A percentile compares a stretch with the other conserved stretches of the same genome.
Conservation (phyloP, 2,888 invertebrate genomes). For the Aleiodes leptofemur region DNA sequence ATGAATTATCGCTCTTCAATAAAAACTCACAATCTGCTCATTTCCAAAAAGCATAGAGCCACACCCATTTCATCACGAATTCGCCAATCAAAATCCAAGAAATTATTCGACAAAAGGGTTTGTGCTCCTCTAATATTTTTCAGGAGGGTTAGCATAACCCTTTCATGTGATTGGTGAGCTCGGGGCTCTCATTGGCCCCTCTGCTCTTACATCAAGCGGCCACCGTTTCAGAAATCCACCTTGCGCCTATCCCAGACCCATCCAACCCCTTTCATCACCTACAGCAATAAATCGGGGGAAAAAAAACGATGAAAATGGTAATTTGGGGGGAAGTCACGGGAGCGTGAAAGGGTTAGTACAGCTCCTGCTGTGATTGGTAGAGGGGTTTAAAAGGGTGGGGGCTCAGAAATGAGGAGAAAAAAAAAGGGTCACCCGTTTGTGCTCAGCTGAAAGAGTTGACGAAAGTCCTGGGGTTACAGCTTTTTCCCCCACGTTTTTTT, state of each 20-base stretch:
- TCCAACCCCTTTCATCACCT: slow-evolving; percentile 6
- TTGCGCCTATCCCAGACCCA: background rate
- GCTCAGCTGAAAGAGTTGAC: background rate
- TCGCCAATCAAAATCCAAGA: background rate
- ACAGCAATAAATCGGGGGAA: background rate
- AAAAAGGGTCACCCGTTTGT: slow-evolving; percentile 6
- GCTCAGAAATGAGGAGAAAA: background rate
- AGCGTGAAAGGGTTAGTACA: slow-evolving; percentile 28
- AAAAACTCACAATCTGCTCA: background rate
- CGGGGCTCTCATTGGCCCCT: no score
- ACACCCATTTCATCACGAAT: background rate
- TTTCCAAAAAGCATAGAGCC: background rate
- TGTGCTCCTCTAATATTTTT: background rate
- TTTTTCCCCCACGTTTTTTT: background rate
- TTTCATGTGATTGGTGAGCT: background rate
- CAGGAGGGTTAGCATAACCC: background rate
- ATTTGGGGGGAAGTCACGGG: slow-evolving; percentile 7
- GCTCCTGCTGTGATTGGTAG: slow-evolving; percentile 24
- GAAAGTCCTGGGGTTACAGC: background rate
- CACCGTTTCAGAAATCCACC: no score
- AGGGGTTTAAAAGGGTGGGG: background rate
- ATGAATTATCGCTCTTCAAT: no score
- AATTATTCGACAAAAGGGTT: slow-evolving; percentile 2
- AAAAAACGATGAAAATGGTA: background rate
- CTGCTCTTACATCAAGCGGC: no score